phyloP scores from a whole-genome alignment of 37 sponge, comb jelly and placozoan species.

The Cladorhizidae sp. region DNA sequence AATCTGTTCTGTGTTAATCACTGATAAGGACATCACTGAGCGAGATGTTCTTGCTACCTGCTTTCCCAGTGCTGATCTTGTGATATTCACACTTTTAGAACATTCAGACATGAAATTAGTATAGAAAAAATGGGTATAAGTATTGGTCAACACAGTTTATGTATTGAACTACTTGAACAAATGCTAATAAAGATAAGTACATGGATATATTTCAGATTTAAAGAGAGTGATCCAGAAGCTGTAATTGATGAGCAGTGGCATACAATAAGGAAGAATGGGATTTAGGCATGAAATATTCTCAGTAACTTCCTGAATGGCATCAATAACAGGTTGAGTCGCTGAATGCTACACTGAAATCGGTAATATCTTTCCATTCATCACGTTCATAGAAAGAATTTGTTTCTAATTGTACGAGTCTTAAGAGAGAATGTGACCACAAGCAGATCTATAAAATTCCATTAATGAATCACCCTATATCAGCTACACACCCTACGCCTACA shows the following conservation, averaged over 20 bases:
- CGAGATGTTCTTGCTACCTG: slow-evolving; percentile 20
- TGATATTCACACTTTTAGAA: slow-evolving; percentile 51
- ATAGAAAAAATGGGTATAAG: slow-evolving; percentile 66
- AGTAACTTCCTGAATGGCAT: slow-evolving; percentile 58
- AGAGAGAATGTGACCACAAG: slow-evolving; percentile 48
- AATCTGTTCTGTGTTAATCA: slow-evolving; percentile 36
- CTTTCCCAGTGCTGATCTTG: slow-evolving; percentile 31
- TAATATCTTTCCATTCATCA: slow-evolving; percentile 22
- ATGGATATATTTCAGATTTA: slow-evolving; percentile 19
- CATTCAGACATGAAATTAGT: slow-evolving; percentile 46
- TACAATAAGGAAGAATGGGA: slow-evolving; percentile 57
- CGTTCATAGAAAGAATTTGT: slow-evolving; percentile 32
- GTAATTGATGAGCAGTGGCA: slow-evolving; percentile 73
- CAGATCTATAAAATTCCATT: background rate
- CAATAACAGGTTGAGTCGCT: slow-evolving; percentile 52
- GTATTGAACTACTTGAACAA: slow-evolving; percentile 35
- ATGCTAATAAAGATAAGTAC: slow-evolving; percentile 36
- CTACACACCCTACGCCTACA: slow-evolving; percentile 38
- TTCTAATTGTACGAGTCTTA: slow-evolving; percentile 30
- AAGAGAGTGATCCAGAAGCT: background rate
- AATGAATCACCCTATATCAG: background rate
- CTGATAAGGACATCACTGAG: slow-evolving; percentile 68
- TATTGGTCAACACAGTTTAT: slow-evolving; percentile 23
- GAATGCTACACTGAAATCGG: slow-evolving; percentile 56
- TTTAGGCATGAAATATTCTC: slow-evolving; percentile 18